A percentile compares a stretch with the other conserved stretches of the same genome.
Evolutionary conservation across 2,888 invertebrate genomes (phyloP).

Genomic region (Balanococcus diminutus): DNA sequence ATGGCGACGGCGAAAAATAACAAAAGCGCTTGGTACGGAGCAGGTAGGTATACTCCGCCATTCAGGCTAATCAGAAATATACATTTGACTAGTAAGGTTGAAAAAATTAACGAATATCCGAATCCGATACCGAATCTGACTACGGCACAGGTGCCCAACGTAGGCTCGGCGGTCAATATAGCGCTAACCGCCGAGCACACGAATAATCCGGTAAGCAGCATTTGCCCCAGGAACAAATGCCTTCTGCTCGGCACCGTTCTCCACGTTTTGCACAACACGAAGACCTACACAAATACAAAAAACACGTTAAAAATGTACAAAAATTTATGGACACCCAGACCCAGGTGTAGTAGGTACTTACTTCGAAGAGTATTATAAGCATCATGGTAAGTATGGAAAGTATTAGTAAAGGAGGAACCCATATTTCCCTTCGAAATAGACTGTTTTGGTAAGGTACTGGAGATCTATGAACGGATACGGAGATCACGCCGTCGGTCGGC

Average conservation of each 20-base stretch:
- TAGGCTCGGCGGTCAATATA: constrained; percentile 78
- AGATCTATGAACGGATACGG: constrained; percentile 62
- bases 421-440: constrained; percentile 72
- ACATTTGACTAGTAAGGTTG: constrained; percentile 89
- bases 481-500: constrained; percentile 64
- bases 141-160: constrained; percentile 79
- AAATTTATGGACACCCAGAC: neutral
- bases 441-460: constrained; percentile 60
- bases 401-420: constrained; percentile 89
- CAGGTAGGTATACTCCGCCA: constrained; percentile 88
- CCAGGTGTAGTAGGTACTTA: constrained; percentile 60
- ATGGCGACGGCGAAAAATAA: constrained; percentile 90
- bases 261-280: constrained; percentile 84
- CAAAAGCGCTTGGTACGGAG: constrained; percentile 86
- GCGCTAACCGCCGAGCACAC: constrained; percentile 80
- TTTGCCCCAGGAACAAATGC: constrained; percentile 85
- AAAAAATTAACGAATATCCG: constrained; percentile 80
- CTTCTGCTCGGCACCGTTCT: constrained; percentile 82
- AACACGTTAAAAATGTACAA: neutral
- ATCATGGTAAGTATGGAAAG: constrained; percentile 83
- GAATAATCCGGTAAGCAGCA: constrained; percentile 82
- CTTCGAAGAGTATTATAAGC: constrained; percentile 84
- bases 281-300: constrained; percentile 61
- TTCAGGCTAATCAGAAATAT: constrained; percentile 91
- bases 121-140: constrained; percentile 83